phyloP scores from a whole-genome alignment of 2,113 vertebrate genomes.

The Strix uralensis region DNA sequence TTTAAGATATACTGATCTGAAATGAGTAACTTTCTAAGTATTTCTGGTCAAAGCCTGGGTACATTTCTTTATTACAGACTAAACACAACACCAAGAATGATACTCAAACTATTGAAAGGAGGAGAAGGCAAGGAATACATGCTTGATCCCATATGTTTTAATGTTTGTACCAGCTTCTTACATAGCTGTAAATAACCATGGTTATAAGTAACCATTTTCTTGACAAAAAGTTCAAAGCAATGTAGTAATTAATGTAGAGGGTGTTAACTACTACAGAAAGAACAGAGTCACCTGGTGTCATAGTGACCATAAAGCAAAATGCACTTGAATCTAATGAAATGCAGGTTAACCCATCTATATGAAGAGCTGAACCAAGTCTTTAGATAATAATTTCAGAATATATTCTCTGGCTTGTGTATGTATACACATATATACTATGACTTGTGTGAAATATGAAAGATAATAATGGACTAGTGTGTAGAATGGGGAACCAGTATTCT shows the following conservation, averaged over 20 bases:
- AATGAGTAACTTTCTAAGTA: not conserved
- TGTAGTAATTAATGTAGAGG: not conserved
- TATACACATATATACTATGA: not conserved
- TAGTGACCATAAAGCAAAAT: not conserved
- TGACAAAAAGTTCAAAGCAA: not conserved
- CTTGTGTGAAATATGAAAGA: not conserved
- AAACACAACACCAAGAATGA: not conserved
- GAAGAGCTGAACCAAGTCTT: not conserved
- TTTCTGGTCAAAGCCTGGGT: not conserved
- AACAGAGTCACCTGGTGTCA: not conserved
- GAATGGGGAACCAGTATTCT: not conserved
- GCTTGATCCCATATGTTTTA: not conserved
- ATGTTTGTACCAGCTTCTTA: not conserved
- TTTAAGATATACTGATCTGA: not conserved
- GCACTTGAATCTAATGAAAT: not conserved
- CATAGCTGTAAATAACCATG: not conserved
- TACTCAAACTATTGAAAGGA: not conserved
- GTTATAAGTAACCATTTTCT: not conserved
- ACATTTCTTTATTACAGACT: not conserved
- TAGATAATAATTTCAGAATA: not conserved
- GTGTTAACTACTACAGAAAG: not conserved
- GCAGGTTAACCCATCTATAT: not conserved
- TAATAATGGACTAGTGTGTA: not conserved
- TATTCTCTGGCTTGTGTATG: not conserved
- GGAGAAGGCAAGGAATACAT: not conserved